phyloP scores from a whole-genome alignment of 2,797 vertebrate genomes.

The Syngnathus acus region DNA sequence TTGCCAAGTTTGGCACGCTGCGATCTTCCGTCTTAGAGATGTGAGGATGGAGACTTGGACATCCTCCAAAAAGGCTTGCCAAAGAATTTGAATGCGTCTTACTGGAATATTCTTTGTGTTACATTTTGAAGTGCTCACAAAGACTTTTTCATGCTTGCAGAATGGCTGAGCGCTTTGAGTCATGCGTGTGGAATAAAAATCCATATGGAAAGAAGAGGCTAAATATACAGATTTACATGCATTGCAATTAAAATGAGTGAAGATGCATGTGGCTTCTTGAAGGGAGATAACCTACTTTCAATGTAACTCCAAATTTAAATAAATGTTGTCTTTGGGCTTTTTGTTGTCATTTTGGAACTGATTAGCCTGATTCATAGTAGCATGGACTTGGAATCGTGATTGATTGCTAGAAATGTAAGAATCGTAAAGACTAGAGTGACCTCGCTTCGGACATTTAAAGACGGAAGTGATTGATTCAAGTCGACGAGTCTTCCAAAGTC shows the following conservation, averaged over 20 bases:
- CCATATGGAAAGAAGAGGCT: neutral
- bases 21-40: conserved; percentile 33
- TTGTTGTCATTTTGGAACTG: neutral
- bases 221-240: neutral
- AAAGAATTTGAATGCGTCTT: conserved; percentile 39
- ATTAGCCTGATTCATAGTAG: neutral
- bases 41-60: neutral
- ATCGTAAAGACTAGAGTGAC: neutral
- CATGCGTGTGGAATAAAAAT: neutral
- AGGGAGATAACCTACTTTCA: neutral
- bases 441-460: neutral
- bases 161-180: neutral
- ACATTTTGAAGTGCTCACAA: conserved; percentile 15
- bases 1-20: conserved; percentile 54
- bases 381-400: neutral
- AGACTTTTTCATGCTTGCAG: neutral
- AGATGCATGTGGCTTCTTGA: neutral
- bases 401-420: neutral
- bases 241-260: neutral
- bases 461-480: neutral
- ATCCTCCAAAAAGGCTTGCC: conserved; percentile 26
- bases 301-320: neutral
- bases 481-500: neutral
- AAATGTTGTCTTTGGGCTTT: neutral
- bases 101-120: conserved; percentile 27